A percentile compares a stretch with the other conserved stretches of the same genome.
These are phyloP conservation scores for Serrognathus titanus DNA, from an alignment of 2,888 invertebrate genomes.

Conservation along the genomic window DNA sequence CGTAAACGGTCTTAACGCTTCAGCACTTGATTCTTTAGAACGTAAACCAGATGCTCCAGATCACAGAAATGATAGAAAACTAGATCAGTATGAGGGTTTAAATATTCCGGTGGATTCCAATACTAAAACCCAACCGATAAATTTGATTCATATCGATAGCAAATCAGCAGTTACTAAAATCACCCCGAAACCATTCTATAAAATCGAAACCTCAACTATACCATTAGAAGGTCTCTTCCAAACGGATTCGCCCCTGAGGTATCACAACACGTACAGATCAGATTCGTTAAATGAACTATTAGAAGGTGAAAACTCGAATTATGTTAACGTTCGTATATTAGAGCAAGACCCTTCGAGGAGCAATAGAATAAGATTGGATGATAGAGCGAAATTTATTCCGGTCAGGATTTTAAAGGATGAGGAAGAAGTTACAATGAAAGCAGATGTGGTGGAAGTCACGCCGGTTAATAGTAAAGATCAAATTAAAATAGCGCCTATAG, in stretches of 20 bases:
- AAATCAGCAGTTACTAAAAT: constrained; percentile 42
- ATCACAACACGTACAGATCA: constrained; percentile 7
- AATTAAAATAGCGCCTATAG: constrained; percentile 46
- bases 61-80: constrained; percentile 26
- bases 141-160: constrained; percentile 44
- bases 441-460: constrained; percentile 45
- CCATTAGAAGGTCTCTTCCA: constrained; percentile 66
- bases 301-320: constrained; percentile 42
- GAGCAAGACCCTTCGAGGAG: constrained; percentile 30
- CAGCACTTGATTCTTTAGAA: constrained; percentile 2
- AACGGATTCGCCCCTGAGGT: constrained; percentile 48
- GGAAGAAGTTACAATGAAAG: constrained; percentile 39
- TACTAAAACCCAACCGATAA: constrained; percentile 22
- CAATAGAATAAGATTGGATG: constrained; percentile 11
- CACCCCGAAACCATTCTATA: constrained; percentile 40
- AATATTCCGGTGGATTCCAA: constrained; percentile 11
- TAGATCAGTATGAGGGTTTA: constrained; percentile 32
- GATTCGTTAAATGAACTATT: constrained; percentile 40
- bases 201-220: constrained; percentile 62
- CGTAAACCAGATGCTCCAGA: background rate
- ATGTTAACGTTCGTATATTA: constrained; percentile 42
- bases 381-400: constrained; percentile 32
- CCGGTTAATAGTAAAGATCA: constrained; percentile 34
- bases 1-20: constrained; percentile 51
- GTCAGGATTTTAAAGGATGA: constrained; percentile 35